phyloP scores from a whole-genome alignment of 2,113 vertebrate species.

The Amblyopsis rosae region DNA sequence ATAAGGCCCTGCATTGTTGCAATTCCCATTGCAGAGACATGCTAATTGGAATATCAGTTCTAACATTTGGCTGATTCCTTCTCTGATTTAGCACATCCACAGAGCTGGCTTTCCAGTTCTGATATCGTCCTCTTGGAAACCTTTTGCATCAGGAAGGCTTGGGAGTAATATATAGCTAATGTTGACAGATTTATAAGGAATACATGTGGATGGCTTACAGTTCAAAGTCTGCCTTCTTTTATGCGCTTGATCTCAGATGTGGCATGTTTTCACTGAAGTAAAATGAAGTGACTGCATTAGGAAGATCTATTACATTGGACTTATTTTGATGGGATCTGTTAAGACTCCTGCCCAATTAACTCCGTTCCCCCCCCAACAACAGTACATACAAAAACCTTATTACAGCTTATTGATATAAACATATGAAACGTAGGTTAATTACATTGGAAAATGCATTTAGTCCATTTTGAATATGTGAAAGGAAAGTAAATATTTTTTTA shows the following conservation, averaged over 20 bases:
- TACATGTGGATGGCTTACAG: constrained; percentile 6
- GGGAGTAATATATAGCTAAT: constrained; percentile 8
- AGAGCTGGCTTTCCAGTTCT: constrained; percentile 14
- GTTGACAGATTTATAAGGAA: constrained; percentile 23
- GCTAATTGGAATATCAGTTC: constrained; percentile 49
- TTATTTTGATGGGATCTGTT: background rate
- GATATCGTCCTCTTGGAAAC: constrained; percentile 8
- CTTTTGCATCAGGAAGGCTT: constrained; percentile 28
- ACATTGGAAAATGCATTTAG: too few species aligned
- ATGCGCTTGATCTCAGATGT: background rate
- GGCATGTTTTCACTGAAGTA: background rate
- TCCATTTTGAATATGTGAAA: too few species aligned
- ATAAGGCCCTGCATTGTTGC: constrained; percentile 20
- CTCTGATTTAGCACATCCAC: constrained; percentile 26
- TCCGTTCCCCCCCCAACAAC: background rate
- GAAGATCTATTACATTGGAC: background rate
- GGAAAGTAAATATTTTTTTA: too few species aligned
- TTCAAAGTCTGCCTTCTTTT: background rate
- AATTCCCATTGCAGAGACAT: constrained; percentile 27
- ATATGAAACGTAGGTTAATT: too few species aligned
- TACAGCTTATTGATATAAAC: background rate
- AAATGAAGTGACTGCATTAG: background rate
- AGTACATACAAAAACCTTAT: background rate
- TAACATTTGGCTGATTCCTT: constrained; percentile 33
- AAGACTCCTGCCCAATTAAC: too few species aligned